Conservation (phyloP, 2,113 vertebrate species). For the Aphyosemion australe region DNA sequence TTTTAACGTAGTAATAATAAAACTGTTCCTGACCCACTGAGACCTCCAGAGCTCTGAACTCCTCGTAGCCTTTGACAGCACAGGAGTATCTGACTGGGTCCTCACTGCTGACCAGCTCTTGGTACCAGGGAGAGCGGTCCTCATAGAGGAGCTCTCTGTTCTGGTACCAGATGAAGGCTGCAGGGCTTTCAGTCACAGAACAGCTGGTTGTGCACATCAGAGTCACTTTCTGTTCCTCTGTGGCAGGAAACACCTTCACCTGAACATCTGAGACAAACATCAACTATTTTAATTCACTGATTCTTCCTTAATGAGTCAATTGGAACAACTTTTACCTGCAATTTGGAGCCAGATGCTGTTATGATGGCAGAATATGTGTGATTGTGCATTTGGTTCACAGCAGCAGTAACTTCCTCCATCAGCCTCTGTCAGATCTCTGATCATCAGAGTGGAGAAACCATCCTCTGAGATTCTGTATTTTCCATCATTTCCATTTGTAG, state of each 20-base stretch:
- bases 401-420: neutral
- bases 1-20: too few relatives aligned
- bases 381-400: too few relatives aligned
- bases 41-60: slow-evolving; percentile 14
- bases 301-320: accelerated
- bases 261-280: slow-evolving; percentile 22
- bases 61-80: slow-evolving; percentile 25
- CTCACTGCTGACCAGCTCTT: slow-evolving; percentile 38
- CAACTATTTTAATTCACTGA: too few relatives aligned
- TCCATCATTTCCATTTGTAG: neutral
- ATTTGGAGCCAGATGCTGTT: too few relatives aligned
- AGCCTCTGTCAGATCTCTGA: neutral
- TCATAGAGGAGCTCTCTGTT: slow-evolving; percentile 42
- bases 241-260: slow-evolving; percentile 20
- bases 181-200: slow-evolving; percentile 39
- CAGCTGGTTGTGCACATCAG: slow-evolving; percentile 46
- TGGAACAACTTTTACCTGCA: slow-evolving; percentile 13
- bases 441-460: neutral
- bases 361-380: too few relatives aligned
- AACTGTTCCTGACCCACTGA: slow-evolving; percentile 42
- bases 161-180: slow-evolving; percentile 50
- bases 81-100: slow-evolving; percentile 42
- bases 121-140: slow-evolving; percentile 40
- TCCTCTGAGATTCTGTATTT: slow-evolving; percentile 3
- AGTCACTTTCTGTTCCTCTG: slow-evolving; percentile 3